phyloP scores from a whole-genome alignment of 2,888 invertebrate genomes.

The Cosmia trapezina region DNA sequence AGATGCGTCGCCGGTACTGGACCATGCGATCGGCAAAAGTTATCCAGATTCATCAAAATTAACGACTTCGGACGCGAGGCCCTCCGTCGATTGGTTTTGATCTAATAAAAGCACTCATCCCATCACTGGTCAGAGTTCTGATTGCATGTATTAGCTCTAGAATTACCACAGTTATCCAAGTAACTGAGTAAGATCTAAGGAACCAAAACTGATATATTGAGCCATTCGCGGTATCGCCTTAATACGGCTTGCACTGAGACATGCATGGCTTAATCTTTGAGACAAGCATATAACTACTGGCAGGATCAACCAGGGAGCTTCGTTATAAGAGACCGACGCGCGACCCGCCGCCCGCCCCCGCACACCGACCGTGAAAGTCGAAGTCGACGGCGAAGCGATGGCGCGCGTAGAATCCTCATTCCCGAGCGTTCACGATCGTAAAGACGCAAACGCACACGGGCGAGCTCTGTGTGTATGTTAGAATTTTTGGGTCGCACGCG shows the following conservation, averaged over 20 bases:
- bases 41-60: conserved; percentile 73
- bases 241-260: conserved; percentile 90
- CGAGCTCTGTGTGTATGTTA: neutral
- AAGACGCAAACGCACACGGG: neutral
- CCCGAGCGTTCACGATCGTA: neutral
- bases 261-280: conserved; percentile 91
- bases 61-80: neutral
- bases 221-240: conserved; percentile 84
- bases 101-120: conserved; percentile 5
- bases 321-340: neutral
- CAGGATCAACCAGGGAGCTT: conserved; percentile 88
- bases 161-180: conserved; percentile 90
- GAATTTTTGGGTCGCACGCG: conserved; percentile 4
- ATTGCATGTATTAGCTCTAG: conserved; percentile 68
- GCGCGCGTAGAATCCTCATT: neutral
- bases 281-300: conserved; percentile 92
- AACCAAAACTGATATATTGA: conserved; percentile 88
- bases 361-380: neutral
- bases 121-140: neutral
- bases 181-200: conserved; percentile 70
- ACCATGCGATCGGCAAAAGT: conserved; percentile 14
- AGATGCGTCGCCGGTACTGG: neutral
- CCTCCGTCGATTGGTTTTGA: neutral
- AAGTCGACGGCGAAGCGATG: neutral
- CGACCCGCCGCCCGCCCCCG: neutral